These are phyloP conservation scores for Chanos chanos DNA, from an alignment of 2,797 vertebrate species.

Conservation along the genomic window DNA sequence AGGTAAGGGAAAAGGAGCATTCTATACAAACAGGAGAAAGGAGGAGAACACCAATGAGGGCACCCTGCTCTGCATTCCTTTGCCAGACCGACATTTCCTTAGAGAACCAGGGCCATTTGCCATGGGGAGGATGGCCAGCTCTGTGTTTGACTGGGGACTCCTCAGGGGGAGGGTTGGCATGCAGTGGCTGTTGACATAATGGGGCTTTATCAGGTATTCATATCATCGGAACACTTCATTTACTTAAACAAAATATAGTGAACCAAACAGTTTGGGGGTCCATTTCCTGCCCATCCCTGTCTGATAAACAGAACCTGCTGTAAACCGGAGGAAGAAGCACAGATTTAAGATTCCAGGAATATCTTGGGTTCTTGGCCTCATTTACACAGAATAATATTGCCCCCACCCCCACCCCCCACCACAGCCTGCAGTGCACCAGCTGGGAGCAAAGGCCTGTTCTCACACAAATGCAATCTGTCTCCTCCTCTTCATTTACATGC, in stretches of 20 bases:
- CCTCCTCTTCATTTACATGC: slow-evolving; percentile 27
- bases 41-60: too few relatives aligned
- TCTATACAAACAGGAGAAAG: too few relatives aligned
- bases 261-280: slow-evolving; percentile 36
- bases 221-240: slow-evolving; percentile 38
- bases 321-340: slow-evolving; percentile 62
- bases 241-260: slow-evolving; percentile 39
- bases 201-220: slow-evolving; percentile 21
- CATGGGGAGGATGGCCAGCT: too few relatives aligned
- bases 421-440: not conserved
- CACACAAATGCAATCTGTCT: slow-evolving; percentile 13
- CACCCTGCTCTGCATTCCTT: too few relatives aligned
- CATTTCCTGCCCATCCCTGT: slow-evolving; percentile 42
- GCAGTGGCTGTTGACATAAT: slow-evolving; percentile 3
- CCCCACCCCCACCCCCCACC: slow-evolving; percentile 36
- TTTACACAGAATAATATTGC: slow-evolving; percentile 70
- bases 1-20: slow-evolving; percentile 41
- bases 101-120: too few relatives aligned
- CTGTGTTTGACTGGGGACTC: not conserved
- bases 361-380: slow-evolving; percentile 72
- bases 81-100: too few relatives aligned
- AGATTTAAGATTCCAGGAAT: slow-evolving; percentile 67
- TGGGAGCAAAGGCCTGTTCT: slow-evolving; percentile 1
- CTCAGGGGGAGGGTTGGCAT: not conserved
- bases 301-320: slow-evolving; percentile 45